Evolutionary conservation across 2,113 vertebrate species (phyloP).

Genomic region (Cinclus mexicanus): DNA sequence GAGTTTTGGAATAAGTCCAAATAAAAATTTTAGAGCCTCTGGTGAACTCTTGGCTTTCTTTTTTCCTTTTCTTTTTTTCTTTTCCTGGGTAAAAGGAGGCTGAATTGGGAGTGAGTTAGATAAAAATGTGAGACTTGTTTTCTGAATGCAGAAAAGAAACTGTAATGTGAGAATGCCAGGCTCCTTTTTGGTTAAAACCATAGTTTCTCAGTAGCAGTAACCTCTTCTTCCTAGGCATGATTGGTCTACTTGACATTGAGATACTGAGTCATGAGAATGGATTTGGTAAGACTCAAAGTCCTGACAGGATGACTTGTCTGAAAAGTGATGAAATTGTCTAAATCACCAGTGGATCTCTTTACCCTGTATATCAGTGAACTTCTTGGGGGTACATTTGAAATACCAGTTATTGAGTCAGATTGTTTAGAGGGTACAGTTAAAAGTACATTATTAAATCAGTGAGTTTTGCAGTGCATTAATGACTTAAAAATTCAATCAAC

Average conservation of each 20-base stretch:
- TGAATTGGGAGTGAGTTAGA: neutral
- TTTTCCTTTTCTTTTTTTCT: no score
- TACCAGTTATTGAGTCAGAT: neutral
- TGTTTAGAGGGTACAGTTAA: neutral
- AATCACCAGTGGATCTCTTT: neutral
- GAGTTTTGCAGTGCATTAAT: neutral
- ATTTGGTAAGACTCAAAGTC: neutral
- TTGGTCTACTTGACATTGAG: neutral
- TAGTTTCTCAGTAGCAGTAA: neutral
- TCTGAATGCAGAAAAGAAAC: neutral
- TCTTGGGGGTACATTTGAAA: neutral
- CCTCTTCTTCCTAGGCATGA: neutral
- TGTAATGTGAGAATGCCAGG: neutral
- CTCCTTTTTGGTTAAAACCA: neutral
- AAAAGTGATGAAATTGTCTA: neutral
- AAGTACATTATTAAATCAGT: neutral
- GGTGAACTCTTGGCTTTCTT: neutral
- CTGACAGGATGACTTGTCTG: neutral
- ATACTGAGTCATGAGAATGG: neutral
- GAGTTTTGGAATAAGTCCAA: neutral
- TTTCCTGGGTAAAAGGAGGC: neutral
- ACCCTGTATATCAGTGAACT: neutral
- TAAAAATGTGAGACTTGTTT: neutral
- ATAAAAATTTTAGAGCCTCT: neutral
- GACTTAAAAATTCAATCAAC: neutral